Percentiles rank a stretch among this genome's conserved stretches.
Evolutionary conservation across 2,888 invertebrate genomes (phyloP).

Genomic region (Acholoe squamosa): DNA sequence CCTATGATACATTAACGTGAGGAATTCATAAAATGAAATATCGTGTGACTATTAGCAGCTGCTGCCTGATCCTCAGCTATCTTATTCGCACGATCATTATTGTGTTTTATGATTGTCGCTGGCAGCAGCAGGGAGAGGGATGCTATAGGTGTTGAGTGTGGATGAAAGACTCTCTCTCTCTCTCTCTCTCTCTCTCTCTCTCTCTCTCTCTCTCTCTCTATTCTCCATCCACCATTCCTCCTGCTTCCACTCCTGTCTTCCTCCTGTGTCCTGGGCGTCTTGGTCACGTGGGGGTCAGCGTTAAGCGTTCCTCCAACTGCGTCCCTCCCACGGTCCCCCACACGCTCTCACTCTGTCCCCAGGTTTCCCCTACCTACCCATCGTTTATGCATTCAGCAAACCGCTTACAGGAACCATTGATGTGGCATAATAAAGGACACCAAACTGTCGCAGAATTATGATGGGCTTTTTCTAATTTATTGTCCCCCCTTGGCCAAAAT

Average conservation of each 20-base stretch:
- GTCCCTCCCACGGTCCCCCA: neutral
- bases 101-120: conserved; percentile 4
- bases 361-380: neutral
- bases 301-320: neutral
- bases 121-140: neutral
- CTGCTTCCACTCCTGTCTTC: neutral
- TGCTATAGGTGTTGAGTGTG: neutral
- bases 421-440: too few relatives aligned
- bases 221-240: neutral
- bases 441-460: too few relatives aligned
- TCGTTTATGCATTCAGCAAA: too few relatives aligned
- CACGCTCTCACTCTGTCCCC: neutral
- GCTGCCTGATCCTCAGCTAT: too few relatives aligned
- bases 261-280: neutral
- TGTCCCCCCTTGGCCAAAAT: too few relatives aligned
- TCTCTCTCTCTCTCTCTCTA: neutral
- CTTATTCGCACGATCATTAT: neutral
- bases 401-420: too few relatives aligned
- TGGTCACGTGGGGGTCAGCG: conserved; percentile 5
- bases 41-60: too few relatives aligned
- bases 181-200: neutral
- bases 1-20: too few relatives aligned
- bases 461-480: too few relatives aligned
- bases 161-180: neutral
- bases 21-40: too few relatives aligned